Base-by-base conservation (phyloP, 2,888 invertebrate genomes). In the Oscheius onirici region DNA sequence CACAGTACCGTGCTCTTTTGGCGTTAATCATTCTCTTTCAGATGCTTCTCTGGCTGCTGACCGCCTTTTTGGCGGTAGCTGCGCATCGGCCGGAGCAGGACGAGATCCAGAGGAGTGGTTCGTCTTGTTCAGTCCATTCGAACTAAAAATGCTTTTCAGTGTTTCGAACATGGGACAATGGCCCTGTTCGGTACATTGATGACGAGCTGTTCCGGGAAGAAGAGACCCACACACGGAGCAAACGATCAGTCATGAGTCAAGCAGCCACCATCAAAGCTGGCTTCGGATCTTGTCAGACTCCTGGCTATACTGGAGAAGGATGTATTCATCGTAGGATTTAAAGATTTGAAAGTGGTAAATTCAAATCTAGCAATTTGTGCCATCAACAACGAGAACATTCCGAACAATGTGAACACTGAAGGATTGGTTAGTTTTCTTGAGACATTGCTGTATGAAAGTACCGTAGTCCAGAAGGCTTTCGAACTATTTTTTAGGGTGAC, bases 241-340 rank as follows among this genome's bases (percentile, higher is more conserved):
- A 63, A 28, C 22, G 63, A 46, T 63, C 63, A 10, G 46, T 63
- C 11, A 63, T 46, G 28, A 63, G 63, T 49, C 44, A 24, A 15
- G 63, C 63, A 2, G 49, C 49, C 28, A 40, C 26, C 17, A 49
- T 49, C 63, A 63, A 63, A 49, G 52, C 52, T 11, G 66, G 52
- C 13, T 49, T 24, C 15, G 54, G 20, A n/a, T 52, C 66, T 17
- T 68, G 68, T 34, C 68, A 68, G 28, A 60, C 43, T n/a, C 83
- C 82, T 13, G 83, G 83, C 54, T 82, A 79, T 70, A 82, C 82
- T 43, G 83, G 83, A 70, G 79, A 76, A 54, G 75, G 76, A 55
- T 83, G 83, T 69, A 75, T 77, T 55, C 76, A 72, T 66, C 83
- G 80, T 82, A 52, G 69, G 75, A 69, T 13, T 6, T 26, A 8